Evolutionary conservation across 1,140 invertebrate genomes (phyloP).

Genomic region (Anagrus nilaparvatae): DNA sequence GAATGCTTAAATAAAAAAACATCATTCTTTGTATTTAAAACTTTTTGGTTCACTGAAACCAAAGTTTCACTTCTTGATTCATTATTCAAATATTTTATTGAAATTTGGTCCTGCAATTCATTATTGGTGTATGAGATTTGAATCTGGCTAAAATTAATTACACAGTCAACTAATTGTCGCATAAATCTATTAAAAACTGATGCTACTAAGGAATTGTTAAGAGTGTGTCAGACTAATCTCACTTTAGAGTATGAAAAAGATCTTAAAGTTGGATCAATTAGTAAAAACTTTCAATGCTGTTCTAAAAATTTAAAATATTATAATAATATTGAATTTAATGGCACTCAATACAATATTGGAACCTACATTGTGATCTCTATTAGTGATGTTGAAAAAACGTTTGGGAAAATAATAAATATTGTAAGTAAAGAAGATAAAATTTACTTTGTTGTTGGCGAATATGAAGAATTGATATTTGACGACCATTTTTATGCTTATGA

Average conservation of each 20-base stretch:
- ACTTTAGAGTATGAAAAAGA: background rate
- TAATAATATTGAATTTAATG: slow-evolving; percentile 1
- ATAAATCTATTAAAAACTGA: slow-evolving; percentile 9
- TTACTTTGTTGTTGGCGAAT: slow-evolving; percentile 8
- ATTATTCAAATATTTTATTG: slow-evolving; percentile 10
- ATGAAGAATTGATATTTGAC: slow-evolving; percentile 9
- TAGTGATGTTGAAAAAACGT: slow-evolving; percentile 3
- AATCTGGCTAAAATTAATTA: slow-evolving; percentile 7
- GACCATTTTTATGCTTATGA: slow-evolving; percentile 1
- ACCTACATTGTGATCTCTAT: slow-evolving; percentile 3
- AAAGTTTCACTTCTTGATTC: slow-evolving; percentile 6
- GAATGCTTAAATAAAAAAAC: slow-evolving; percentile 2
- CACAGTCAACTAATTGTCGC: slow-evolving; percentile 1
- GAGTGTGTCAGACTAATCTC: slow-evolving; percentile 9
- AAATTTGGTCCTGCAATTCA: slow-evolving; percentile 1
- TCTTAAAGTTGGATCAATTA: slow-evolving; percentile 2
- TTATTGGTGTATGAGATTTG: slow-evolving; percentile 13
- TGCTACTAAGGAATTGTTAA: slow-evolving; percentile 8
- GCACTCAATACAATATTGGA: background rate
- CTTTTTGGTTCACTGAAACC: slow-evolving; percentile 10
- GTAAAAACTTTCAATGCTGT: background rate
- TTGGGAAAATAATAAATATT: slow-evolving; percentile 11
- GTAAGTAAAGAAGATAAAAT: background rate
- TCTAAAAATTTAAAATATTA: too few relatives aligned
- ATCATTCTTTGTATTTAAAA: slow-evolving; percentile 1